Evolutionary conservation across 2,113 vertebrate genomes (phyloP).

Genomic region (Lagopus muta): DNA sequence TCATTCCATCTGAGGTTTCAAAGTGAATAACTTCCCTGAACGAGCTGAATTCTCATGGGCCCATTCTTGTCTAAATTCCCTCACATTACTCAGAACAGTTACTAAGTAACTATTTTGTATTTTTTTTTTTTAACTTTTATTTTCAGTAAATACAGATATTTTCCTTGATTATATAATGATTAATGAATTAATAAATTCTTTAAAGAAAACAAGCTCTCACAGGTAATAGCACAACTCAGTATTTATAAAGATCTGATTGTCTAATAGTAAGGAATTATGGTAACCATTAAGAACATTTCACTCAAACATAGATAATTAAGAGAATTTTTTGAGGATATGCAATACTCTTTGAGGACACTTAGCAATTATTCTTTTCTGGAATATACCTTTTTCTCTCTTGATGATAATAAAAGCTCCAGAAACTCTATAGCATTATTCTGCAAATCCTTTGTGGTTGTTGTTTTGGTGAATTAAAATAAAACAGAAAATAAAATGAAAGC

Average conservation of each 20-base stretch:
- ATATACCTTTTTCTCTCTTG: background rate
- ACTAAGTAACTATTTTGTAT: background rate
- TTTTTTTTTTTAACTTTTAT: background rate
- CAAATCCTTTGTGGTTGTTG: background rate
- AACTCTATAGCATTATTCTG: background rate
- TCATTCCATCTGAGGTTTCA: background rate
- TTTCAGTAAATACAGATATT: background rate
- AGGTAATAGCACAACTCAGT: background rate
- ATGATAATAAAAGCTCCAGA: background rate
- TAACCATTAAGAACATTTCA: background rate
- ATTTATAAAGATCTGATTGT: background rate
- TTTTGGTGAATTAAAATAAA: background rate
- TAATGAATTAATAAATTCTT: constrained; percentile 3
- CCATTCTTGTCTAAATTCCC: too few relatives aligned
- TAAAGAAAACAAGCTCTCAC: background rate
- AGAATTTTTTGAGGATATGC: background rate
- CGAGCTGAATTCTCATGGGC: background rate
- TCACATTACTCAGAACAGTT: background rate
- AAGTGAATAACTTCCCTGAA: background rate
- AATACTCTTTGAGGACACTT: background rate
- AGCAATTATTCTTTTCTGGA: background rate
- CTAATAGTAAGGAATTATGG: background rate
- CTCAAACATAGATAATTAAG: background rate
- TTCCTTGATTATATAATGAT: background rate
- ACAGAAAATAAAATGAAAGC: background rate